Evolutionary conservation across 2,797 vertebrate genomes (phyloP), one percentile per base, ranked within the genome.

Genomic region (Molothrus aeneus): DNA sequence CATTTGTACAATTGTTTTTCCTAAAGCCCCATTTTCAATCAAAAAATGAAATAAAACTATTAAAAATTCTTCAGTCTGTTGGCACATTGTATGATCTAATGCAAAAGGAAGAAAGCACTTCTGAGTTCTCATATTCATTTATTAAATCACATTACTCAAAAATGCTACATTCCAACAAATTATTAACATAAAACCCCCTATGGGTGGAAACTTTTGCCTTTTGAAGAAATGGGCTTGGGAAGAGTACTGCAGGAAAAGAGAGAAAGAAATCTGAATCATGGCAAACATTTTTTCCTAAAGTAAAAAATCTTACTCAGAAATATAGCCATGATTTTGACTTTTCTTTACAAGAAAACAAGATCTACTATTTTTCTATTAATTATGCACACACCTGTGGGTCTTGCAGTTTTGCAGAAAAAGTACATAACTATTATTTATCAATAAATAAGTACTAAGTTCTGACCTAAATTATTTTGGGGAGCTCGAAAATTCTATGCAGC

Each of bases 41-140:
- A 95, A 89, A 94, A 94, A 86, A 90, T 65, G 85, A 96, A 97
- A 86, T 88, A 96, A 96, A 96, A 96, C 81, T 88, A 91, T 92
- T 96, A 90, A 45, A 96, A 94, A 79, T 94, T 96, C 89, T 86
- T 93, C 92, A 93, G 79, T 92, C 80, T 94, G 61, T 72, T 86
- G 77, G 63, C 90, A 93, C 34, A 92, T 40, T 68, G 26, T 79
- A 86, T 71, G 70, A 97, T 92, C 86, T 93, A 93, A 92, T 77
- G 60, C 83, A 81, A 95, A 94, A 81, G 17, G 51, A 93, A 91
- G 43, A 48, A 86, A 77, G 71, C 78, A 82, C 81, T 92, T 92
- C 73, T 82, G 74, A 96, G 90, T 26, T 84, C n/a, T 88, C 88
- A 92, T 83, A 82, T 89, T 94, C 56, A 88, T 93, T 90, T 96